Conservation (phyloP, 2,797 vertebrate genomes). For the Avahi laniger region DNA sequence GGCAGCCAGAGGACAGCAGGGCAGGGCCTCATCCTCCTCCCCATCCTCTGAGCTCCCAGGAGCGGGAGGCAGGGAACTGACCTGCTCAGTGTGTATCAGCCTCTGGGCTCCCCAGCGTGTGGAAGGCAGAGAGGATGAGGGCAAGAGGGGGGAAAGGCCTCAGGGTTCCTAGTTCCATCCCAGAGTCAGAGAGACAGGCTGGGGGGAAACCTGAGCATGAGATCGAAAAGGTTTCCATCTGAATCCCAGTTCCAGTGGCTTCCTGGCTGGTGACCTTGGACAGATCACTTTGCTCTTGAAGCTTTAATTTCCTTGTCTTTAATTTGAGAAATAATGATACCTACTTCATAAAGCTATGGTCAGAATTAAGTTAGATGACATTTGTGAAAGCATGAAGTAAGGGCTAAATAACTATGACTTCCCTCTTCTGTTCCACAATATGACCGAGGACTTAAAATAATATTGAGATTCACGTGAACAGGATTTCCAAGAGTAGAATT, state of each 20-base stretch:
- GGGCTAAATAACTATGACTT: neutral
- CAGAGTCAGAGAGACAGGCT: rapidly evolving
- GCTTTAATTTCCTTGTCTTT: neutral
- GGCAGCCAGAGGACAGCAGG: neutral
- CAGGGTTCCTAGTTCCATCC: neutral
- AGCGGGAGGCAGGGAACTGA: neutral
- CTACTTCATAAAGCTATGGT: neutral
- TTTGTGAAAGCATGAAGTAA: neutral
- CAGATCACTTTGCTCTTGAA: neutral
- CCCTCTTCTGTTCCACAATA: neutral
- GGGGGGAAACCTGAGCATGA: neutral
- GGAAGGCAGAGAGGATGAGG: neutral
- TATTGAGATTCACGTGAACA: neutral
- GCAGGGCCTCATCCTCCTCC: neutral
- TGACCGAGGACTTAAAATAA: neutral
- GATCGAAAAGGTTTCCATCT: neutral
- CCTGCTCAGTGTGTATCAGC: rapidly evolving
- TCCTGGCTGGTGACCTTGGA: neutral
- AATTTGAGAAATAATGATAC: neutral
- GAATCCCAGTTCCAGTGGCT: neutral
- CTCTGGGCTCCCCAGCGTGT: too few species aligned
- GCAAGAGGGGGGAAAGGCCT: neutral
- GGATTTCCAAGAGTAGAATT: neutral
- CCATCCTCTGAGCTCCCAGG: neutral
- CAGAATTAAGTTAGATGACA: neutral